Percentiles rank a stretch among this genome's conserved stretches.
Evolutionary conservation across 2,797 vertebrate species (phyloP).

Genomic region (Cynodonichthys magdalenae): DNA sequence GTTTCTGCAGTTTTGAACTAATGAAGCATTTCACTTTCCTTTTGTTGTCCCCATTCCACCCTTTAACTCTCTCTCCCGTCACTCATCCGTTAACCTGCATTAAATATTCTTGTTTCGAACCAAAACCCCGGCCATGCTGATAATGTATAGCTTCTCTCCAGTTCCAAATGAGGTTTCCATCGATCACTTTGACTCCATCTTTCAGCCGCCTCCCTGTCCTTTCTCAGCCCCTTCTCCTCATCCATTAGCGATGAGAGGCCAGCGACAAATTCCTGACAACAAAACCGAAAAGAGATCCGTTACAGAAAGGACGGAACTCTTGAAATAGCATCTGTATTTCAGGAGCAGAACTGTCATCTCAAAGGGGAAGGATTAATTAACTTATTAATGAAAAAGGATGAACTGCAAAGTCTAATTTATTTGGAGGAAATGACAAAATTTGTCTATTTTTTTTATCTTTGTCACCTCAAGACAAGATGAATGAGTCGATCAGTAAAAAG

Average conservation of each 20-base stretch:
- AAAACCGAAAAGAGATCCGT: constrained; percentile 52
- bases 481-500: constrained; percentile 57
- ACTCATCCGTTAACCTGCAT: constrained; percentile 28
- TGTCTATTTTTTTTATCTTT: not conserved
- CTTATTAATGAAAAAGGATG: not conserved
- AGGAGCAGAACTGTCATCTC: constrained; percentile 25
- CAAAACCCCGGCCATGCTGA: constrained; percentile 20
- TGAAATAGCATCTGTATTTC: constrained; percentile 49
- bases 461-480: constrained; percentile 25
- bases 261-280: constrained; percentile 45
- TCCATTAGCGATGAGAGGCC: constrained; percentile 65
- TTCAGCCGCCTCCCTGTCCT: constrained; percentile 25
- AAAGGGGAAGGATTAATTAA: constrained; percentile 12
- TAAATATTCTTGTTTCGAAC: constrained; percentile 34
- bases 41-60: not conserved
- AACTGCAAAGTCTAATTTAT: not conserved
- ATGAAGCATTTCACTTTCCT: constrained; percentile 14
- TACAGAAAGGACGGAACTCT: constrained; percentile 51
- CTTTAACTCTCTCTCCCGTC: not conserved
- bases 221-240: constrained; percentile 48
- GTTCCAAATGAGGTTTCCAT: constrained; percentile 69
- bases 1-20: constrained; percentile 15
- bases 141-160: constrained; percentile 49
- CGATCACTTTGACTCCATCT: constrained; percentile 44
- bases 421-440: not conserved